Percentiles rank a stretch among this genome's conserved stretches.
Conservation (phyloP, 2,113 vertebrate genomes). For the Silurus asotus region DNA sequence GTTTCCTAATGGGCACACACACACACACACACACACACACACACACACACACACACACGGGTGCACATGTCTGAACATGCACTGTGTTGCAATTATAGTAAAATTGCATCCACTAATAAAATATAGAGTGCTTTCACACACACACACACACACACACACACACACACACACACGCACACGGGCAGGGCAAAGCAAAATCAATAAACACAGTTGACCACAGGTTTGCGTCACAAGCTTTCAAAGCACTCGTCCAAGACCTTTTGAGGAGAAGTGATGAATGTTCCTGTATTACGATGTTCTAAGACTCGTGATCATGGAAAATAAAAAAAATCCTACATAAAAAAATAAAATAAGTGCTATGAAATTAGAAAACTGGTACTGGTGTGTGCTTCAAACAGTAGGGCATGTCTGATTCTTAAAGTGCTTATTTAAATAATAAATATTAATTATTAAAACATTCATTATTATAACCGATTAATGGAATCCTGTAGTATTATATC, state of each 20-base stretch:
- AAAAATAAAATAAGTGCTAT: neutral
- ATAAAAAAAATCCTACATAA: neutral
- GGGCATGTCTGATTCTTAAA: too few species aligned
- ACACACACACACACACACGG: neutral
- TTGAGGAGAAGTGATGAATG: constrained; percentile 2
- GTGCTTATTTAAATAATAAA: too few species aligned
- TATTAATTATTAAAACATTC: too few species aligned
- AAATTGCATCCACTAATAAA: neutral
- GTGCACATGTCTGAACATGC: neutral
- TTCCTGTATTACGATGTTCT: neutral
- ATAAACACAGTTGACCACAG: neutral
- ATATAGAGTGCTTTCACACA: neutral
- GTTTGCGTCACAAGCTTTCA: constrained; percentile 1
- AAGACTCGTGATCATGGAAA: neutral
- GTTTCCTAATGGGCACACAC: constrained; percentile 25
- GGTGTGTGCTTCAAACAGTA: neutral
- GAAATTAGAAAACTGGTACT: neutral
- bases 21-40: constrained; percentile 14
- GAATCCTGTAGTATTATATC: neutral
- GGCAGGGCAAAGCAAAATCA: constrained; percentile 22
- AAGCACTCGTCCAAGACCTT: neutral
- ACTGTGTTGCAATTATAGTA: neutral
- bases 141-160: constrained; percentile 34
- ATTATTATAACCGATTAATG: too few species aligned
- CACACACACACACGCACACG: constrained; percentile 19